Base-by-base conservation (phyloP, 2,113 vertebrate species). In the Strix aluco region DNA sequence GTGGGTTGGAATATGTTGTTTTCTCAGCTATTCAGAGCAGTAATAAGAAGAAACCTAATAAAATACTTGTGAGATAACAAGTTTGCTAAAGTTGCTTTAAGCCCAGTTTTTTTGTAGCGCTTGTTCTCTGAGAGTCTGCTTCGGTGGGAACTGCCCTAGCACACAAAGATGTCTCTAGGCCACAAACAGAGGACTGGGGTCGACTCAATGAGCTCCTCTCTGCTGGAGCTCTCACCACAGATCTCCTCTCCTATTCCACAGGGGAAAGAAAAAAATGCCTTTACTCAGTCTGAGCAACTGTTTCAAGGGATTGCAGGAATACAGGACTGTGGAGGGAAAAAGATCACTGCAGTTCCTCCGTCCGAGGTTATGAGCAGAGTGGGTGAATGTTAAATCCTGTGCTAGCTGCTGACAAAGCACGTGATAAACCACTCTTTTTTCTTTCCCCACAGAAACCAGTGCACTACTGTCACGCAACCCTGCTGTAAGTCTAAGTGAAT, bases 201-300 rank as follows among this genome's bases (percentile, higher is more conserved):
- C 0, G 2, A 26, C 54, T 44, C 36, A 27, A 22, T 0, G 2
- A 11, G 36, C n/a, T 27, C 7, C 15, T 32, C 44, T 36, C 46
- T 44, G 63, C 32, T 78, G 12, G 32, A 52, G 62, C 25, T 25
- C 10, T 51, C 52, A 30, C 2, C 4, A 27, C 27, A 62, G 32
- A 11, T 36, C 25, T 34, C 7, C 58, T 51, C 20, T 38, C 30
- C 38, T 87, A 36, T 42, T 29, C 38, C 38, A 52, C 52, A 67
- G 36, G 5, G 6, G 30, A 30, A 58, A 25, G 25, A 36, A 52
- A 26, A 52, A 47, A 38, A 67, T 25, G 25, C n/a, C 19, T 70
- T 62, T 55, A 6, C 20, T 57, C 51, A 63, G 20, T n/a, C 42
- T 55, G 49, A 34, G n/a, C 32, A 61, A 38, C 22, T 16, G 10